Conservation (phyloP, 2,888 invertebrate genomes). For the Autographa gamma region DNA sequence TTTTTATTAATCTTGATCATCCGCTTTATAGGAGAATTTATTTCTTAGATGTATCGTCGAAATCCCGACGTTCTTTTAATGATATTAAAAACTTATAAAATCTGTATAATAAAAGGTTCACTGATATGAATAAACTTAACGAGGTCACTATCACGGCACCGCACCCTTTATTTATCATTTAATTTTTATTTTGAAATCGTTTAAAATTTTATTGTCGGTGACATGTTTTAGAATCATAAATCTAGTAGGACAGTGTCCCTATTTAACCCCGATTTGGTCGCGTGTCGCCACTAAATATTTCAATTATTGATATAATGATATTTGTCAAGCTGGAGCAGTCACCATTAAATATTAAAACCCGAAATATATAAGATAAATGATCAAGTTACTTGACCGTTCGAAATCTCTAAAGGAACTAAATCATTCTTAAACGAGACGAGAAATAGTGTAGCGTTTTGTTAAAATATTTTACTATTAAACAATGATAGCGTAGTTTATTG, state of each 20-base stretch:
- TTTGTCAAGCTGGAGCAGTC: conserved; percentile 66
- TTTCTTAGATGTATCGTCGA: conserved; percentile 6
- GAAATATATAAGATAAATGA: conserved; percentile 60
- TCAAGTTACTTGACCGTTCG: conserved; percentile 47
- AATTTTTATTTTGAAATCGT: conserved; percentile 41
- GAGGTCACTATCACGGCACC: background rate
- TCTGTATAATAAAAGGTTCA: background rate
- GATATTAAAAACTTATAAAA: background rate
- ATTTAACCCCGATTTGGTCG: conserved; percentile 69
- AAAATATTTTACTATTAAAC: conserved; percentile 11
- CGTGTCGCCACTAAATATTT: conserved; percentile 81
- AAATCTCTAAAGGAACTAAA: conserved; percentile 35
- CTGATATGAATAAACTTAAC: background rate
- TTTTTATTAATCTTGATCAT: conserved; percentile 56
- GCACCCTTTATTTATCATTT: conserved; percentile 16
- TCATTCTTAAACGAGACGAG: conserved; percentile 16
- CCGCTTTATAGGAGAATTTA: conserved; percentile 26
- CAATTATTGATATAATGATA: conserved; percentile 81
- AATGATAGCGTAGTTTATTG: background rate
- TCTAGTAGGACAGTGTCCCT: conserved; percentile 66
- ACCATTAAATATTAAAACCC: conserved; percentile 68
- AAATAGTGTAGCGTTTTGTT: conserved; percentile 15
- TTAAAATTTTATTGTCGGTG: conserved; percentile 53
- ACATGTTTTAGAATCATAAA: conserved; percentile 61
- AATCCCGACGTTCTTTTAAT: conserved; percentile 14